Evolutionary conservation across 2,888 invertebrate genomes (phyloP), one percentile per base, ranked within the genome.

Genomic region (Melitaea athalia): DNA sequence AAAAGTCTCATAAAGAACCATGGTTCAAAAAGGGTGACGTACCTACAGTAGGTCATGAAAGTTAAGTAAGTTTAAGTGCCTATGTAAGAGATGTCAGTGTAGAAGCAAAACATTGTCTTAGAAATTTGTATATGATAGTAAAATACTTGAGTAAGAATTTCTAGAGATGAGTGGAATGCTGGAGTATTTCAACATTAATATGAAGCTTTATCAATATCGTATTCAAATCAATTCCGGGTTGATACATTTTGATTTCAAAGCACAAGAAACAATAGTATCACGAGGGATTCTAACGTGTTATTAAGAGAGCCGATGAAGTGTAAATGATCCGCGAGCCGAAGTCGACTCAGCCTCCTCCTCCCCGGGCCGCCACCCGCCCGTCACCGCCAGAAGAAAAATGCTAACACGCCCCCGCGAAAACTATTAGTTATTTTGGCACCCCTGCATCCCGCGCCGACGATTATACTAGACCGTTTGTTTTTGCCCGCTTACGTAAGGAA

Each of bases 351-450:
- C 74, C 71, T 72, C 70, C 75, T 75, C 67, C 75, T 66, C 74
- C 69, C 57, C 71, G 71, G 74, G 74, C 76, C 75, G 74, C 76
- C 82, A 80, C 82, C 85, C 76, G 74, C 72, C 78, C 92, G 92
- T 92, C 92, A 92, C 86, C 85, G 86, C 79, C 92, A 92, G 92
- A 92, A 92, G 92, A 92, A 92, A 92, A 92, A 92, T 92, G 92
- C 92, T 92, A 92, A 92, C 92, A 92, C 92, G 90, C 91, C 92
- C 88, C 89, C 92, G 88, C 91, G 88, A 88, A 91, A 92, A 92
- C 92, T 92, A 92, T 92, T 92, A 92, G 91, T 92, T 92, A 92
- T 91, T 92, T 92, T 90, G 92, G 92, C 92, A 91, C 92, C 92
- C 91, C 88, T 81, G 81, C 84, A 76, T 82, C 80, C 85, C 85